Evolutionary conservation across 2,797 vertebrate species (phyloP).

Genomic region (Cyprinodon diabolis): DNA sequence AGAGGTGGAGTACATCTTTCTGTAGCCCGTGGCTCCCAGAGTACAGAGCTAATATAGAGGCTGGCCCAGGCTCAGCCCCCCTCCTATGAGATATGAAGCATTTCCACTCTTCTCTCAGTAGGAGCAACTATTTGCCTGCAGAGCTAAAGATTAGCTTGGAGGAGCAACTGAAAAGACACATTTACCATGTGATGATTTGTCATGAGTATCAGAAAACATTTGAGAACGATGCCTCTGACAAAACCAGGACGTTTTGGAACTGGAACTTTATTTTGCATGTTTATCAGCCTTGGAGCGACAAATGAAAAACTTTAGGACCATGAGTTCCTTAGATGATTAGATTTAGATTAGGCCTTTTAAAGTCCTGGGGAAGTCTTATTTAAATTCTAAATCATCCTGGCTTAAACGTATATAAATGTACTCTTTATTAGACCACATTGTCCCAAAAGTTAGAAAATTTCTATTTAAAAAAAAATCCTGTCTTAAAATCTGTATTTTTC

Average conservation of each 20-base stretch:
- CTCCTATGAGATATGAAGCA: constrained; percentile 43
- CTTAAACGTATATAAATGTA: no score
- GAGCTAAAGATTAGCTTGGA: constrained; percentile 63
- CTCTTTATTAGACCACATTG: no score
- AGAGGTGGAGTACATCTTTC: constrained; percentile 56
- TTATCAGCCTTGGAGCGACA: neutral
- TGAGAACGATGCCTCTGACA: constrained; percentile 25
- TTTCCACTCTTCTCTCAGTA: constrained; percentile 53
- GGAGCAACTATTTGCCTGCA: constrained; percentile 56
- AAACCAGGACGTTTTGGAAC: constrained; percentile 59
- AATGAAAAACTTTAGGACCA: neutral
- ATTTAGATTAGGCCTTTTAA: neutral
- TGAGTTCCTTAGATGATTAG: neutral
- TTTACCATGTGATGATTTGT: constrained; percentile 48
- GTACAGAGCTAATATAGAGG: constrained; percentile 50
- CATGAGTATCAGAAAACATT: constrained; percentile 41
- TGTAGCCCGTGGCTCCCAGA: constrained; percentile 48
- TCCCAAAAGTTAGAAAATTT: no score
- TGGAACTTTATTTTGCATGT: constrained; percentile 31
- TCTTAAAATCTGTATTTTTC: no score
- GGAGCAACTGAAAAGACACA: constrained; percentile 44
- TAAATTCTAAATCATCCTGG: no score
- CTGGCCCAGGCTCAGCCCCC: constrained; percentile 33
- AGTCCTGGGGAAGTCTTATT: no score
- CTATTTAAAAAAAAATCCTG: no score